Percentiles rank a stretch among this genome's conserved stretches.
phyloP scores from a whole-genome alignment of 2,888 invertebrate genomes.

The Ectemnius lituratus region DNA sequence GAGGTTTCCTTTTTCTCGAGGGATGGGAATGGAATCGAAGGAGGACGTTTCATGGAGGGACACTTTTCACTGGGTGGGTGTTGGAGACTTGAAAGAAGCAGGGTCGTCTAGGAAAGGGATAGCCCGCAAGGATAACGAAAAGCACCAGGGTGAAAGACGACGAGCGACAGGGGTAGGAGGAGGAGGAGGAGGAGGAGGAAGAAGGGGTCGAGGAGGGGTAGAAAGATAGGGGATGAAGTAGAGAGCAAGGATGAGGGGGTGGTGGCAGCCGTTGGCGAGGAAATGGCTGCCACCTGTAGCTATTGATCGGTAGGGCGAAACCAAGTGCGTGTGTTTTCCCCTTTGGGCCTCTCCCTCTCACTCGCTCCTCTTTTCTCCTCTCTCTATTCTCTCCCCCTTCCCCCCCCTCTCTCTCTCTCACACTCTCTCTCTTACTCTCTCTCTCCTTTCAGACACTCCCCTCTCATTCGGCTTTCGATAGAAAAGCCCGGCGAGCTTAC shows the following conservation, averaged over 20 bases:
- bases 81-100: slow-evolving; percentile 5
- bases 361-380: not conserved
- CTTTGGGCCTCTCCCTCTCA: slow-evolving; percentile 8
- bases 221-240: slow-evolving; percentile 15
- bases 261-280: slow-evolving; percentile 69
- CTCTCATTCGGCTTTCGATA: slow-evolving; percentile 29
- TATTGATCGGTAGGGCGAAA: slow-evolving; percentile 76
- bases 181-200: slow-evolving; percentile 23
- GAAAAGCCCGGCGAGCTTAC: slow-evolving; percentile 45
- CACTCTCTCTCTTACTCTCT: no score
- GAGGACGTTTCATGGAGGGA: no score
- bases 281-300: slow-evolving; percentile 78
- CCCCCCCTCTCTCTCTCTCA: no score
- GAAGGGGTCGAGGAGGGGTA: slow-evolving; percentile 32
- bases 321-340: slow-evolving; percentile 55
- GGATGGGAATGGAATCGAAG: no score
- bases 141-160: slow-evolving; percentile 15
- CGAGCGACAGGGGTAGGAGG: slow-evolving; percentile 22
- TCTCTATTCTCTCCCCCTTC: not conserved
- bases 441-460: slow-evolving; percentile 14
- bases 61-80: not conserved
- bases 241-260: slow-evolving; percentile 31
- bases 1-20: not conserved
- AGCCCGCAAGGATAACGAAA: slow-evolving; percentile 19
- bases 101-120: not conserved